A percentile compares a stretch with the other conserved stretches of the same genome.
These are phyloP conservation scores for Dermochelys coriacea DNA, from an alignment of 2,797 vertebrate genomes.

Conservation along the genomic window DNA sequence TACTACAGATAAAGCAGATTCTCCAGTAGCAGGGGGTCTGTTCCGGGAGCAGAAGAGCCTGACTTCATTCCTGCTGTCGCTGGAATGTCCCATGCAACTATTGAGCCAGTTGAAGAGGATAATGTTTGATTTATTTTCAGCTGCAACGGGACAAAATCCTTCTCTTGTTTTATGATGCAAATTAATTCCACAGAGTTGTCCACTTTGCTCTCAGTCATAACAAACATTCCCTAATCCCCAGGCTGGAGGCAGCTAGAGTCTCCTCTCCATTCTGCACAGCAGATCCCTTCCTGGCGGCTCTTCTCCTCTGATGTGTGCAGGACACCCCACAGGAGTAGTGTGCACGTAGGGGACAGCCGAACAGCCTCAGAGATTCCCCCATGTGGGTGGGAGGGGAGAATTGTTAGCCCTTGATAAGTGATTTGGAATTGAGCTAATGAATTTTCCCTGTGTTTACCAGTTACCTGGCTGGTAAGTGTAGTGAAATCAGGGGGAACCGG, in stretches of 20 bases:
- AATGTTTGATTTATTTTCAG: background rate
- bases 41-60: rapidly evolving
- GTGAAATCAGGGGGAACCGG: background rate
- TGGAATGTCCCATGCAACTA: background rate
- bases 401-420: background rate
- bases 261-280: background rate
- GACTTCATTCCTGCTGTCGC: rapidly evolving
- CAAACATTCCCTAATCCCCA: conserved; percentile 37
- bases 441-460: background rate
- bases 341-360: background rate
- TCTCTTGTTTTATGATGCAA: conserved; percentile 7
- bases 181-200: conserved; percentile 38
- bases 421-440: background rate
- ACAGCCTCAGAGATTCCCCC: background rate
- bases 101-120: background rate
- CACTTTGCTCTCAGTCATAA: conserved; percentile 43
- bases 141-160: background rate
- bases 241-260: conserved; percentile 36
- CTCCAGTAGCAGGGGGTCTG: background rate
- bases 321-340: rapidly evolving
- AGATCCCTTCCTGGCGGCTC: background rate
- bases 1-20: rapidly evolving
- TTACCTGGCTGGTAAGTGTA: background rate
- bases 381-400: background rate
- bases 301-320: rapidly evolving